Evolutionary conservation across 2,888 invertebrate species (phyloP).

Genomic region (Andrena hattorfiana): DNA sequence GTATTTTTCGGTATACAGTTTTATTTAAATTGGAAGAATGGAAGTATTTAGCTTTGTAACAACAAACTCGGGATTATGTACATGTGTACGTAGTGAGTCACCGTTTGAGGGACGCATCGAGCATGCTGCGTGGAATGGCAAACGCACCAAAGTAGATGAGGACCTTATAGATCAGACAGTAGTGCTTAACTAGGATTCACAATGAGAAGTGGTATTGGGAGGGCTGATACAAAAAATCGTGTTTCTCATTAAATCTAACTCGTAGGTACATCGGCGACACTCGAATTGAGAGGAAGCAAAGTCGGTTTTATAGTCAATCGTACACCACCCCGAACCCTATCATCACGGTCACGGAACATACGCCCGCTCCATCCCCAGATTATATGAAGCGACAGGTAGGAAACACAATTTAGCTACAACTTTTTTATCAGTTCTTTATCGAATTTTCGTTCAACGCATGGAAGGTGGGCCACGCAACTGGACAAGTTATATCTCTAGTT

Average conservation of each 20-base stretch:
- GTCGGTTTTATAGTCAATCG: constrained; percentile 86
- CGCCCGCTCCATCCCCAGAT: constrained; percentile 96
- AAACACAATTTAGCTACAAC: constrained; percentile 4
- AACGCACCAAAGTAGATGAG: constrained; percentile 65
- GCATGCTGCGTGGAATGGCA: constrained; percentile 65
- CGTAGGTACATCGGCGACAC: constrained; percentile 90
- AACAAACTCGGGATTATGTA: constrained; percentile 1
- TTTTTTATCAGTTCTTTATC: too few species aligned
- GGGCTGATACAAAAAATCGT: constrained; percentile 10
- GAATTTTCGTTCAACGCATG: too few species aligned
- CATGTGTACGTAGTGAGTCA: constrained; percentile 7
- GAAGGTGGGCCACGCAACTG: too few species aligned
- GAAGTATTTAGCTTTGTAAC: background rate
- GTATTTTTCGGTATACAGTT: background rate
- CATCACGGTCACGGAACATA: constrained; percentile 98
- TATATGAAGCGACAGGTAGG: constrained; percentile 92
- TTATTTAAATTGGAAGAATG: background rate
- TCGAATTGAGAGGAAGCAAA: constrained; percentile 88
- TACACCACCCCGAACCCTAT: constrained; percentile 94
- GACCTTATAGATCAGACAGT: constrained; percentile 57
- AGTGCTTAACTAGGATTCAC: constrained; percentile 72
- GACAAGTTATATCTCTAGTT: too few species aligned
- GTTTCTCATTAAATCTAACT: constrained; percentile 50
- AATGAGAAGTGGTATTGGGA: constrained; percentile 67
- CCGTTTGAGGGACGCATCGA: constrained; percentile 33